These are phyloP conservation scores for Potamarius usumacintae DNA, from an alignment of 2,113 vertebrate genomes.

Conservation along the genomic window DNA sequence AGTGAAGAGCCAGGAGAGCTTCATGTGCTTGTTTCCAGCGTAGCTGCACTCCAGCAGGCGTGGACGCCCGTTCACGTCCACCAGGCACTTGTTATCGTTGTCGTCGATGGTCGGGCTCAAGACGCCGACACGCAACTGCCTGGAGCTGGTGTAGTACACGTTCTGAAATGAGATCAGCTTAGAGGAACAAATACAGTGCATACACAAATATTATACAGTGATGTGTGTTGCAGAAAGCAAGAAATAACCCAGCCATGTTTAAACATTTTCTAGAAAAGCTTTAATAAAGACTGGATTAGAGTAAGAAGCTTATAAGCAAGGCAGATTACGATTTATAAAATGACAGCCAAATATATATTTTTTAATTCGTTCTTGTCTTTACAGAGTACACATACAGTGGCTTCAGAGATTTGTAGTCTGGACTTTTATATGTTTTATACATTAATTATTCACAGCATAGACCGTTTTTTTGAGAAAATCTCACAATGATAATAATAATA, in stretches of 20 bases:
- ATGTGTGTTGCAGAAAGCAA: not conserved
- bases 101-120: conserved; percentile 94
- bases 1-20: conserved; percentile 95
- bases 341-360: too few species aligned
- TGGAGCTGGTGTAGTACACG: conserved; percentile 91
- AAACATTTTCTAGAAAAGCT: not conserved
- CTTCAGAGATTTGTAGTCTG: not conserved
- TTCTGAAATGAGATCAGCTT: conserved; percentile 78
- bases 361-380: not conserved
- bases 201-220: not conserved
- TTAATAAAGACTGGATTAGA: not conserved
- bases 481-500: not conserved
- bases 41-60: conserved; percentile 96
- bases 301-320: not conserved
- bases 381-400: not conserved
- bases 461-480: not conserved
- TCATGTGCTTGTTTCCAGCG: conserved; percentile 94
- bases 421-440: not conserved
- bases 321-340: not conserved
- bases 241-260: not conserved
- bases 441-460: not conserved
- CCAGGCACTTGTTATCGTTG: conserved; percentile 97
- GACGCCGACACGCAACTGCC: conserved; percentile 87
- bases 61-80: conserved; percentile 91
- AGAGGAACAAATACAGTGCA: not conserved